Base-by-base conservation (phyloP, 2,797 vertebrate species). In the Poecilia gillii region DNA sequence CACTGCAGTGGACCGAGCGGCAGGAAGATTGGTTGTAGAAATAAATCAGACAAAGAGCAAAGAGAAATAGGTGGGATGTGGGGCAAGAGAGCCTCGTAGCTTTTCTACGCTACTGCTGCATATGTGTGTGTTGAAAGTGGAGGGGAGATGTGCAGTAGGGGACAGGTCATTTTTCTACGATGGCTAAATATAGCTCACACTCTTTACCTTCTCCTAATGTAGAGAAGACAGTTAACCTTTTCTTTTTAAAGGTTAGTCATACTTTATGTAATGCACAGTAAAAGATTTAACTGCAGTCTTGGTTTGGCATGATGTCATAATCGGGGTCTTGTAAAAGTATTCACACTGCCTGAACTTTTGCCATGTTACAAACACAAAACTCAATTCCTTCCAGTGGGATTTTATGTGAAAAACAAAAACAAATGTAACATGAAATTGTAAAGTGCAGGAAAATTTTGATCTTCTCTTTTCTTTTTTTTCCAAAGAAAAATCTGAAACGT, bases 1-100 rank as follows among this genome's bases (percentile, higher is more conserved):
- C 89, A 88, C 86, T 86, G 87, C 87, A 81, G 85, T 3, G 36
- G 75, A 57, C 23, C 16, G 77, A 59, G 23, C 43, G n/a, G 55
- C 57, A 68, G 36, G 57, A 62, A 80, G 66, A 77, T 68, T 53
- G 18, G 73, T 14, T 78, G 49, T 1, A 33, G 45, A 70, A 45
- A 70, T 74, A 33, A 76, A 84, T 57, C 59, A 72, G 49, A 73
- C 25, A 53, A 47, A 59, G 64, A 28, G 46, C 66, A 51, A 68
- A 41, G 47, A 72, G 83, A 75, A 82, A 41, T 83, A 77, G 81
- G 75, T 81, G 55, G 75, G 81, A 81, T 81, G 46, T 77, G 74
- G 73, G 82, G 72, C 72, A 72, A 83, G 77, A 36, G 11, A 81
- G 73, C 77, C 75, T 81, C 76, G 79, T 74, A 43, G 77, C 88